Percentiles rank a stretch among this genome's conserved stretches.
Conservation (phyloP, 2,797 vertebrate genomes). For the Crenuchus spilurus region DNA sequence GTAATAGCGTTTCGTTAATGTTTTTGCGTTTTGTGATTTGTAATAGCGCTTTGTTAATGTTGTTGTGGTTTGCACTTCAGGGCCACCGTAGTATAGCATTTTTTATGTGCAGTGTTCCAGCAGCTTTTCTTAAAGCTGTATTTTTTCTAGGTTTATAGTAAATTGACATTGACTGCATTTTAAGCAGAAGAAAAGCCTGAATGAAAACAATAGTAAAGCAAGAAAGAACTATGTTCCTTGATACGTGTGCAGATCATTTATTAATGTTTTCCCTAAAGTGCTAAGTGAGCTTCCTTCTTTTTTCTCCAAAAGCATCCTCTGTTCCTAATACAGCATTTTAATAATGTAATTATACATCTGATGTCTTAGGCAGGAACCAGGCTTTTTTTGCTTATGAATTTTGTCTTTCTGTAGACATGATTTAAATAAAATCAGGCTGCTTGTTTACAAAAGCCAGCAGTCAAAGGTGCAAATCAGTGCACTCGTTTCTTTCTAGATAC, state of each 20-base stretch:
- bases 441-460: not conserved
- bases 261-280: not conserved
- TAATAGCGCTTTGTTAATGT: too few relatives aligned
- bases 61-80: too few relatives aligned
- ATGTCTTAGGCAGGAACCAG: not conserved
- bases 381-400: not conserved
- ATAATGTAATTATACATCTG: constrained; percentile 1
- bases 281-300: not conserved
- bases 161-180: not conserved
- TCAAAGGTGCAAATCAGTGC: constrained; percentile 6
- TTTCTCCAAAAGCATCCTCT: not conserved
- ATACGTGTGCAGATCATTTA: not conserved
- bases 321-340: not conserved
- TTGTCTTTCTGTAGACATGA: not conserved
- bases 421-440: constrained; percentile 1
- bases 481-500: constrained; percentile 1
- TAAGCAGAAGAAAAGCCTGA: too few relatives aligned
- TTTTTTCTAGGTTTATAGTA: not conserved
- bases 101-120: too few relatives aligned
- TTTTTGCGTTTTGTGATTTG: too few relatives aligned
- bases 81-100: too few relatives aligned
- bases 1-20: too few relatives aligned
- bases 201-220: not conserved
- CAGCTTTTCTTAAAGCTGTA: too few relatives aligned
- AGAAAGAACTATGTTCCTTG: not conserved